These are phyloP conservation scores for Dryobota labecula DNA, from an alignment of 2,888 invertebrate genomes.

Conservation along the genomic window DNA sequence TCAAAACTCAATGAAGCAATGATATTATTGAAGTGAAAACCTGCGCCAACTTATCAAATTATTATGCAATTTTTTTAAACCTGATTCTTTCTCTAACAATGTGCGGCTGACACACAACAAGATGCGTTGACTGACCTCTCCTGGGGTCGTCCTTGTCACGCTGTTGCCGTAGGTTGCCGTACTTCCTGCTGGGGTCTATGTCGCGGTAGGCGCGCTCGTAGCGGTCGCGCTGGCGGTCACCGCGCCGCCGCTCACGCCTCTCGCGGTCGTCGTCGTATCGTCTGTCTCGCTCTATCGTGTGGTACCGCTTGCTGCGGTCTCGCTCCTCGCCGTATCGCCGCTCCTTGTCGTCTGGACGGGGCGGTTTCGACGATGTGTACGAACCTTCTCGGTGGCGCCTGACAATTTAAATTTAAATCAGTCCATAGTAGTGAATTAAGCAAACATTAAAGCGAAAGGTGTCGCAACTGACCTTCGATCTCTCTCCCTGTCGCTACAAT, in stretches of 20 bases:
- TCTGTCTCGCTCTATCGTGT: constrained; percentile 80
- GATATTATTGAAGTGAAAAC: not conserved
- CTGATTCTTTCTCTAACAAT: not conserved
- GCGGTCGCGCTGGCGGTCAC: constrained; percentile 70
- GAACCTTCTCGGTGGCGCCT: constrained; percentile 89
- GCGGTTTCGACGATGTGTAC: constrained; percentile 84
- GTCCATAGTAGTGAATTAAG: not conserved
- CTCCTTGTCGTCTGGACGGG: constrained; percentile 82
- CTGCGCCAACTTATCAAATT: not conserved
- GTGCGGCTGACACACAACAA: not conserved
- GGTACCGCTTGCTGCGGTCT: constrained; percentile 75
- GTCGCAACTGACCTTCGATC: constrained; percentile 83
- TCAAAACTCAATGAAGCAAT: not conserved
- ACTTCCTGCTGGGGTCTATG: constrained; percentile 82
- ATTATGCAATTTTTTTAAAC: not conserved
- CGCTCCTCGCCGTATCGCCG: constrained; percentile 78
- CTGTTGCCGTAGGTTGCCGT: constrained; percentile 78
- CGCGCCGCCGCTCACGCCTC: constrained; percentile 73
- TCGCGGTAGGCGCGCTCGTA: constrained; percentile 81
- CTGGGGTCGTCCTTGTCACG: constrained; percentile 76
- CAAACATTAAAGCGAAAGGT: not conserved
- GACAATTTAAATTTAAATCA: constrained; percentile 18
- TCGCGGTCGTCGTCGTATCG: constrained; percentile 76
- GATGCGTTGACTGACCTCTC: constrained; percentile 73
- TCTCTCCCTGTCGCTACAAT: constrained; percentile 92